These are phyloP conservation scores for Cryptotis parvus DNA, from an alignment of 2,113 vertebrate species.

Conservation along the genomic window DNA sequence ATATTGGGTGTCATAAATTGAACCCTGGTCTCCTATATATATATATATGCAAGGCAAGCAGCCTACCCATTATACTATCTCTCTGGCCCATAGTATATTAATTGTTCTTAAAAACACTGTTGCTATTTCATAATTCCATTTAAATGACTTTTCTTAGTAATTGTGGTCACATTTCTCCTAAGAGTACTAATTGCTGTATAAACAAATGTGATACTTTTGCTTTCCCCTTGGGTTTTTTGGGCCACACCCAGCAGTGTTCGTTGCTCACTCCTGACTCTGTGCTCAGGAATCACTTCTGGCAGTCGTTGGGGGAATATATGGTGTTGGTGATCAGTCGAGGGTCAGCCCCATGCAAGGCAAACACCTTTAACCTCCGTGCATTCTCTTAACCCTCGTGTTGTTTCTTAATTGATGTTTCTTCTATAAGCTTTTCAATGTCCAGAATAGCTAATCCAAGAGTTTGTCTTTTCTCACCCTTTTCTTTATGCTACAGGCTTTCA, in stretches of 20 bases:
- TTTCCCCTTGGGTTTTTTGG: no score
- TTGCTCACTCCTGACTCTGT: no score
- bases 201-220: neutral
- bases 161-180: neutral
- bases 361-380: no score
- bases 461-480: neutral
- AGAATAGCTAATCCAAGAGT: neutral
- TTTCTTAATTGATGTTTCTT: neutral
- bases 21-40: no score
- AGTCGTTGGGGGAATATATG: no score
- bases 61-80: neutral
- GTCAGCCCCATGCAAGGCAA: no score
- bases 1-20: no score
- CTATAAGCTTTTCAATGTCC: neutral
- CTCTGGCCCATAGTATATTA: neutral
- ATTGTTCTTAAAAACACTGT: neutral
- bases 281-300: no score
- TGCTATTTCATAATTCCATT: neutral
- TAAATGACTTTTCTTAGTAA: neutral
- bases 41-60: no score
- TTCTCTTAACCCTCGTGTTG: neutral
- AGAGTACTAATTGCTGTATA: neutral
- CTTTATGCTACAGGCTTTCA: conserved; percentile 92
- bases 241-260: no score
- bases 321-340: no score